A percentile compares a stretch with the other conserved stretches of the same genome.
Conservation (phyloP, 2,888 invertebrate species). For the Hydrotaea cyrtoneurina region DNA sequence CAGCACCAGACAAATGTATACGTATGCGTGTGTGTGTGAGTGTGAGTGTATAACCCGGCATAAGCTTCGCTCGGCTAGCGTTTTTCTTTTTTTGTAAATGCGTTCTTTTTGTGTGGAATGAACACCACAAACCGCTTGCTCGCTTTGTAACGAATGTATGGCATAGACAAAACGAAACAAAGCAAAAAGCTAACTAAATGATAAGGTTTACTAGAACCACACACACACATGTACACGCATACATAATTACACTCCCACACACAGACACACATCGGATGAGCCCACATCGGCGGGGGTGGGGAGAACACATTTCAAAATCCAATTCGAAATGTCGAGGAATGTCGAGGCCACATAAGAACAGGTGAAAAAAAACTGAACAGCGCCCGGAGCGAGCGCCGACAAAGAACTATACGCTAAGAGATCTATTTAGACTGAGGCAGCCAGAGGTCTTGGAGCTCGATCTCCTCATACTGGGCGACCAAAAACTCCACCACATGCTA, state of each 20-base stretch:
- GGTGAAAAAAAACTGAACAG: neutral
- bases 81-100: neutral
- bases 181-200: neutral
- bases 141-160: conserved; percentile 6
- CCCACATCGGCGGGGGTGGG: neutral
- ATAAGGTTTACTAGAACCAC: neutral
- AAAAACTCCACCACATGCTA: too few species aligned
- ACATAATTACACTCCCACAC: too few species aligned
- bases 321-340: neutral
- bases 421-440: too few species aligned
- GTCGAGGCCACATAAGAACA: neutral
- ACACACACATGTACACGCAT: neutral
- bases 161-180: conserved; percentile 14
- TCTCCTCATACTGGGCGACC: too few species aligned
- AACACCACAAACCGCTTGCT: neutral
- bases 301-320: neutral
- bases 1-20: neutral
- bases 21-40: neutral
- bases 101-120: neutral
- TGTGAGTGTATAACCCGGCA: neutral
- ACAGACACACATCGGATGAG: neutral
- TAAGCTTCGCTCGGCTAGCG: neutral
- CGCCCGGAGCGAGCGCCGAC: too few species aligned
- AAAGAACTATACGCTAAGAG: too few species aligned
- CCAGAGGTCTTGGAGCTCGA: too few species aligned